These are phyloP conservation scores for Lerista edwardsae DNA, from an alignment of 2,797 vertebrate genomes.

Conservation along the genomic window DNA sequence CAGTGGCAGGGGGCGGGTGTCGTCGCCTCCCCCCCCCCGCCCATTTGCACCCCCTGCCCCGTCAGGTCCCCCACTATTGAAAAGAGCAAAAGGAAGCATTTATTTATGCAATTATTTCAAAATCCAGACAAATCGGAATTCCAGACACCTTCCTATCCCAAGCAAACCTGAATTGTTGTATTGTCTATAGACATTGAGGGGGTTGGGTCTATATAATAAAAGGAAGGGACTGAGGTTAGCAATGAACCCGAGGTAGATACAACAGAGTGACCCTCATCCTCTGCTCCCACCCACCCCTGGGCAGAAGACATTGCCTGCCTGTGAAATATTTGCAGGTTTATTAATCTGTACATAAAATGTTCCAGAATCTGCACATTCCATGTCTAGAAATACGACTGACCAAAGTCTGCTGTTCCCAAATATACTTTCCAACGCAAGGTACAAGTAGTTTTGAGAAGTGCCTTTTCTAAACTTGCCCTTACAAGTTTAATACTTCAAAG, in stretches of 20 bases:
- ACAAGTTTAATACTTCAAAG: slow-evolving; percentile 73
- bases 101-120: too few relatives aligned
- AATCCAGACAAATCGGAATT: too few relatives aligned
- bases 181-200: too few relatives aligned
- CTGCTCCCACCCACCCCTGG: background rate
- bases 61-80: too few relatives aligned
- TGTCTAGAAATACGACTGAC: slow-evolving; percentile 29
- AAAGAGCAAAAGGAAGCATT: too few relatives aligned
- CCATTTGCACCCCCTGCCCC: too few relatives aligned
- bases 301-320: background rate
- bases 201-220: too few relatives aligned
- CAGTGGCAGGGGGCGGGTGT: too few relatives aligned
- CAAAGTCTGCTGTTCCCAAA: slow-evolving; percentile 24
- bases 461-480: slow-evolving; percentile 54
- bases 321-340: background rate
- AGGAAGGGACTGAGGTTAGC: background rate
- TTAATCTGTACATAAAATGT: background rate
- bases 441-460: slow-evolving; percentile 30
- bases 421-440: background rate
- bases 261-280: background rate
- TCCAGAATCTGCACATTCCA: slow-evolving; percentile 8
- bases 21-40: too few relatives aligned
- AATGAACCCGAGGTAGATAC: background rate
- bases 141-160: too few relatives aligned
- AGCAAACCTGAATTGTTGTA: too few relatives aligned